phyloP scores from a whole-genome alignment of 2,797 vertebrate genomes.

The Chaunax sp. region DNA sequence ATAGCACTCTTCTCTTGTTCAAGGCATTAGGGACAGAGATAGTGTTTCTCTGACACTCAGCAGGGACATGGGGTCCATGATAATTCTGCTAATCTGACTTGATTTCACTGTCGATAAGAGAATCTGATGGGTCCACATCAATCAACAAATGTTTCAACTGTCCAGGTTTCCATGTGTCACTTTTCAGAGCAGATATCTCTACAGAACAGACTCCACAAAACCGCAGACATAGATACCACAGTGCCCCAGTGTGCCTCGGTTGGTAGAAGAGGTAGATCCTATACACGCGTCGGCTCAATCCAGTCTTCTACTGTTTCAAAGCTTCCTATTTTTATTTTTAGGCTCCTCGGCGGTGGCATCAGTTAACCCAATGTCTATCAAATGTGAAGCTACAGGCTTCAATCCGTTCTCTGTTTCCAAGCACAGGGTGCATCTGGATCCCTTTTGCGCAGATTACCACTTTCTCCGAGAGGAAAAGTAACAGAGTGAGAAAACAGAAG shows the following conservation, averaged over 20 bases:
- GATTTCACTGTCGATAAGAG: constrained; percentile 54
- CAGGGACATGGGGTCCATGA: constrained; percentile 32
- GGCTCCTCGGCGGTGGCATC: constrained; percentile 41
- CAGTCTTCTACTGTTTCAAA: constrained; percentile 26
- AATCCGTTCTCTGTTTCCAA: constrained; percentile 46
- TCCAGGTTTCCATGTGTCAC: constrained; percentile 16
- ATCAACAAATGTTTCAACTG: constrained; percentile 30
- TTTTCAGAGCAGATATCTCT: constrained; percentile 37
- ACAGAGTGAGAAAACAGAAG: constrained; percentile 43
- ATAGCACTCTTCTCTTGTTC: constrained; percentile 39
- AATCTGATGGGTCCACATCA: constrained; percentile 50
- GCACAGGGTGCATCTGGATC: constrained; percentile 50
- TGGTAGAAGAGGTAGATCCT: constrained; percentile 34
- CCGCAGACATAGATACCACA: constrained; percentile 14
- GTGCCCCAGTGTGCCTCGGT: constrained; percentile 34
- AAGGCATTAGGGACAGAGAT: constrained; percentile 44
- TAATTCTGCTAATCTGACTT: constrained; percentile 64
- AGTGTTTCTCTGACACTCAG: constrained; percentile 50
- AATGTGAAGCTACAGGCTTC: constrained; percentile 52
- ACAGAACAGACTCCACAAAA: constrained; percentile 24
- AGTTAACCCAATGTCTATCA: constrained; percentile 55
- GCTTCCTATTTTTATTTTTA: constrained; percentile 32
- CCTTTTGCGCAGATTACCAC: constrained; percentile 51
- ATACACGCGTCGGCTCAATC: constrained; percentile 56
- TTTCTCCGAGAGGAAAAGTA: constrained; percentile 41